phyloP scores from a whole-genome alignment of 2,888 invertebrate species.

The Pterobdella sp. region DNA sequence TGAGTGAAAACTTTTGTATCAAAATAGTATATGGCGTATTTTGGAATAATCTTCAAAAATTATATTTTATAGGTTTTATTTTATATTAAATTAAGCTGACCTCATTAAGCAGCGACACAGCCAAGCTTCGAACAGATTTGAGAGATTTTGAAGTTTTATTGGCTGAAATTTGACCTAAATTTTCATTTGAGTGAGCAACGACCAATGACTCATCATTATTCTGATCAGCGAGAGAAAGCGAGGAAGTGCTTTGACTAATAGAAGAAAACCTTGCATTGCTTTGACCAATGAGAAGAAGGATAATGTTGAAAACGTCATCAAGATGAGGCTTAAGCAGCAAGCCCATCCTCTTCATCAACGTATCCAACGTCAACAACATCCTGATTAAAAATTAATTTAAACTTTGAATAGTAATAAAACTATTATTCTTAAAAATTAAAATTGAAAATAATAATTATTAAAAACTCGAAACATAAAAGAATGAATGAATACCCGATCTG shows the following conservation, averaged over 20 bases:
- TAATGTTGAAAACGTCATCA: slow-evolving; percentile 60
- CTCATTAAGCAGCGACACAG: slow-evolving; percentile 42
- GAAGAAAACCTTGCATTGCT: neutral
- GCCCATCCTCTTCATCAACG: slow-evolving; percentile 56
- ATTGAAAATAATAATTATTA: neutral
- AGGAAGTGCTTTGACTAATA: neutral
- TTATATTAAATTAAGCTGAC: slow-evolving; percentile 36
- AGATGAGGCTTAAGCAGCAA: slow-evolving; percentile 58
- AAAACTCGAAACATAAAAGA: neutral
- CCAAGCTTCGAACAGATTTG: slow-evolving; percentile 17
- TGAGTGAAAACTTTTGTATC: slow-evolving; percentile 47
- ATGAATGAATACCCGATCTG: slow-evolving; percentile 67
- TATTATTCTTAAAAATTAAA: neutral
- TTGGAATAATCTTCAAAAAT: neutral
- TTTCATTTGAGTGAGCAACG: too few relatives aligned
- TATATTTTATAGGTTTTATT: neutral
- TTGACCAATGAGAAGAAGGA: slow-evolving; percentile 55
- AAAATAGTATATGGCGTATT: neutral
- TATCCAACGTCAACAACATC: slow-evolving; percentile 56
- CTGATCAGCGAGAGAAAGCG: neutral
- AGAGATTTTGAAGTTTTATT: slow-evolving; percentile 10
- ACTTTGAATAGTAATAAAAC: neutral
- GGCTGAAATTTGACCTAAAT: too few relatives aligned
- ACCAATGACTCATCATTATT: too few relatives aligned
- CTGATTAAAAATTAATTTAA: slow-evolving; percentile 50